These are phyloP conservation scores for Dicroscelio sp. DNA, from an alignment of 2,888 invertebrate genomes.

Conservation along the genomic window DNA sequence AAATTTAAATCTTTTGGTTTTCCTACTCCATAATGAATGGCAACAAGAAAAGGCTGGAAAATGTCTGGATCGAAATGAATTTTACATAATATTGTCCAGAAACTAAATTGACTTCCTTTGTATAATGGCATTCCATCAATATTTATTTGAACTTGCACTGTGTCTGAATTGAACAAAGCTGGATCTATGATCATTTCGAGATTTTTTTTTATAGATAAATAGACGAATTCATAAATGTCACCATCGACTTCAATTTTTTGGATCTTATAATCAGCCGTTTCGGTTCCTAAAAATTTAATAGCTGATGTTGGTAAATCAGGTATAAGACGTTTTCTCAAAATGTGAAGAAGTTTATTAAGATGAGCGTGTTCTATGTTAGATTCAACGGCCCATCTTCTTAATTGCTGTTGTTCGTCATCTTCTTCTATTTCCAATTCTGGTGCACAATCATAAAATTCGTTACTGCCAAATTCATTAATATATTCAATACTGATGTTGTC, in stretches of 20 bases:
- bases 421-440: too few species aligned
- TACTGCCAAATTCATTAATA: too few species aligned
- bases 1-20: slow-evolving; percentile 9
- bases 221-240: background rate
- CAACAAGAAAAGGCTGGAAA: slow-evolving; percentile 21
- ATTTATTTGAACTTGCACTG: slow-evolving; percentile 9
- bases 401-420: too few species aligned
- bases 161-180: background rate
- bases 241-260: background rate
- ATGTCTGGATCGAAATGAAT: slow-evolving; percentile 10
- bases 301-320: background rate
- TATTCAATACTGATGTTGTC: too few species aligned
- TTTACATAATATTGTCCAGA: slow-evolving; percentile 9
- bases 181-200: background rate
- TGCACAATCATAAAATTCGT: too few species aligned
- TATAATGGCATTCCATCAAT: slow-evolving; percentile 17
- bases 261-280: background rate
- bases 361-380: background rate
- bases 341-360: background rate
- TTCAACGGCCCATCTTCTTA: background rate
- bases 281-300: background rate
- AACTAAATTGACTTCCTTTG: slow-evolving; percentile 2
- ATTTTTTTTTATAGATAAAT: slow-evolving; percentile 17
- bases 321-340: background rate
- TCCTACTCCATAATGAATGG: slow-evolving; percentile 5